These are phyloP conservation scores for Drosophila recens DNA, from an alignment of 2,888 invertebrate species.

Conservation along the genomic window DNA sequence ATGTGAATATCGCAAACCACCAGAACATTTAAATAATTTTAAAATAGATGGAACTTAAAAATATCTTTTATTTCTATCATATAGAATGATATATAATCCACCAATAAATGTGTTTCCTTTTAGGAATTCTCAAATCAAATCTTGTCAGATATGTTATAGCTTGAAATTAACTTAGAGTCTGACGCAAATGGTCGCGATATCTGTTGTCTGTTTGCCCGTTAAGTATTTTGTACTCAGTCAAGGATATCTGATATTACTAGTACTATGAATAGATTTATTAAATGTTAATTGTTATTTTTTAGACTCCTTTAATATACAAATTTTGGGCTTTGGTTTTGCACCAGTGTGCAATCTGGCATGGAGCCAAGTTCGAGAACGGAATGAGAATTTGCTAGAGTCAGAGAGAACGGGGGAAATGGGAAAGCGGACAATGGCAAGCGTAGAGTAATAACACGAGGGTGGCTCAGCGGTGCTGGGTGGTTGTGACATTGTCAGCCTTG, in stretches of 20 bases:
- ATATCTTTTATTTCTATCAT: too few species aligned
- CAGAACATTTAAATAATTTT: too few species aligned
- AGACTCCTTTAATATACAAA: not conserved
- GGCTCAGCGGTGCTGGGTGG: slow-evolving; percentile 68
- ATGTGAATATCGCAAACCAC: too few species aligned
- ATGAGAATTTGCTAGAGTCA: slow-evolving; percentile 43
- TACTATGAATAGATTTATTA: not conserved
- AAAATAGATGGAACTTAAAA: too few species aligned
- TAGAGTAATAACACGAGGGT: slow-evolving; percentile 74
- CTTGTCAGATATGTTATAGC: too few species aligned
- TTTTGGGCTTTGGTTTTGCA: slow-evolving; percentile 1
- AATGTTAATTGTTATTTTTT: not conserved
- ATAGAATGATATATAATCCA: too few species aligned
- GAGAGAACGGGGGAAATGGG: slow-evolving; percentile 19
- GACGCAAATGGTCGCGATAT: too few species aligned
- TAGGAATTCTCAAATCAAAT: too few species aligned
- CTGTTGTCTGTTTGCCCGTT: too few species aligned
- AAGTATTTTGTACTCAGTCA: not conserved
- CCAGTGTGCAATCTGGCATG: slow-evolving; percentile 63
- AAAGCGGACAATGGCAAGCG: slow-evolving; percentile 66
- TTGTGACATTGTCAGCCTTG: slow-evolving; percentile 67
- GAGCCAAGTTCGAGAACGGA: slow-evolving; percentile 57
- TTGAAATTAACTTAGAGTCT: too few species aligned
- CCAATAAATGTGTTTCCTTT: too few species aligned
- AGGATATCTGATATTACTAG: not conserved